Evolutionary conservation across 2,113 vertebrate genomes (phyloP), one percentile per base, ranked within the genome.

Genomic region (Saguinus imperator): DNA sequence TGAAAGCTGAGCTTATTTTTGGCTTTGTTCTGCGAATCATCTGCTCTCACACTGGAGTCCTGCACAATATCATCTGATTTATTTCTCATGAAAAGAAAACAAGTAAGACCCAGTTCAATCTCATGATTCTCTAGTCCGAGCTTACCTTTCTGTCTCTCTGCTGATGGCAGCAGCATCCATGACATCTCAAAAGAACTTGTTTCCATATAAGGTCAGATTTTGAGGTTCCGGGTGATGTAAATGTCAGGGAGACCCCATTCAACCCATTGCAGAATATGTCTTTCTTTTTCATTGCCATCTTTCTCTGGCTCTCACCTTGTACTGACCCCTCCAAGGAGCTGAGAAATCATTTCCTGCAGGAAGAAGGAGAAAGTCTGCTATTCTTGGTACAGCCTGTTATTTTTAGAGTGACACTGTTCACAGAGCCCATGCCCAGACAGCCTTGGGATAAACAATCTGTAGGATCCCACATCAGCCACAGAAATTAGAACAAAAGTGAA

Each of bases 211-310:
- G 58, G 48, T 35, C 70, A 13, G 1, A 3, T 27, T 18, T 40
- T 58, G 90, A 72, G 50, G 32, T 29, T 17, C 16, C 20, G 1
- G 1, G 27, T 21, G 58, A 12, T 9, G 11, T 43, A 9, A 8
- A 6, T 43, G 3, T 29, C 17, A 23, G 8, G 25, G 45, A 5
- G 37, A 40, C 23, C 37, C 0, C 37, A 20, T 4, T 21, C 8
- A 3, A 4, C 0, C 6, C 27, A 5, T 5, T 0, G 1, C 0
- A 12, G 8, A n/a, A 17, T 2, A 13, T 43, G 3, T 18, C 27
- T 21, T 8, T 75, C 37, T 2, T 0, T 25, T 25, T 72, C 8
- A 2, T 25, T 55, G 23, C 43, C 43, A 0, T 10, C 45, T 70
- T 35, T 25, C 14, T 11, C 0, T 4, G 40, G 5, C 10, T 77